These are phyloP conservation scores for Muntiacus muntjak DNA, from an alignment of 2,113 vertebrate species.

Conservation along the genomic window DNA sequence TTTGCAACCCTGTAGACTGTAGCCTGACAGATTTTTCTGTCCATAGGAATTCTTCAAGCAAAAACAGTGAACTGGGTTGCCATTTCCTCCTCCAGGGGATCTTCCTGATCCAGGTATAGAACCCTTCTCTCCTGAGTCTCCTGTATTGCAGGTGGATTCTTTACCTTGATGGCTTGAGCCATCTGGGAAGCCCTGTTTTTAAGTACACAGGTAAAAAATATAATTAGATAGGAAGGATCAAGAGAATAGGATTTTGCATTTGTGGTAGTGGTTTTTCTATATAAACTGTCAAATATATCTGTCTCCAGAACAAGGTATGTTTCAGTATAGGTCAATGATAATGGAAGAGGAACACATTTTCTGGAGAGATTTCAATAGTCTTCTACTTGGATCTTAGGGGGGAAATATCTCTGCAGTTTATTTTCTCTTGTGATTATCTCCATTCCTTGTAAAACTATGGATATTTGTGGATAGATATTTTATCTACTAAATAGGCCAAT, in stretches of 20 bases:
- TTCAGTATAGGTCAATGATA: background rate
- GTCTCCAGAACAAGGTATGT: background rate
- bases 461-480: background rate
- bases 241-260: background rate
- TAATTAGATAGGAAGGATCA: background rate
- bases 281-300: background rate
- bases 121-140: background rate
- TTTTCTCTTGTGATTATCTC: background rate
- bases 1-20: background rate
- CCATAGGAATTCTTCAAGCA: background rate
- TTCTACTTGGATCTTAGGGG: background rate
- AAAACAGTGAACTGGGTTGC: background rate
- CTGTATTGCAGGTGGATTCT: background rate
- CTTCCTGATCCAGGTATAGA: background rate
- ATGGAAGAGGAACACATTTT: background rate
- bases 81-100: background rate
- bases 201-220: background rate
- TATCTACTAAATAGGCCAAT: background rate
- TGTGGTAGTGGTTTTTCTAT: background rate
- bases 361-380: background rate
- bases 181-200: background rate
- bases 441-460: background rate
- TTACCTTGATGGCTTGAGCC: background rate
- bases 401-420: background rate
- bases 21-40: background rate